phyloP scores from a whole-genome alignment of 1,140 invertebrate species.

The Eriosoma lanigerum region DNA sequence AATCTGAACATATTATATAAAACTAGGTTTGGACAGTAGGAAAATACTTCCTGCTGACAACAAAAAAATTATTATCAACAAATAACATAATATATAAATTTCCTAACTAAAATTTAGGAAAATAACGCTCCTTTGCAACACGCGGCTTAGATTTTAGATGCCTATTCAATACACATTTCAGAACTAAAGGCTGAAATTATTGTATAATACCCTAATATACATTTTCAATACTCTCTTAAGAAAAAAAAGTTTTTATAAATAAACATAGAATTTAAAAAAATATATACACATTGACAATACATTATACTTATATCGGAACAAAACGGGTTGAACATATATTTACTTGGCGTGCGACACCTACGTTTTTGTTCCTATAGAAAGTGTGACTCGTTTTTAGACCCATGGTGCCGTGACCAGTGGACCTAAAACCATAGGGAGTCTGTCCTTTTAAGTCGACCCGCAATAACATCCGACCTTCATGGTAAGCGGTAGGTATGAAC shows the following conservation, averaged over 20 bases:
- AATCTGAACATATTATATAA: background rate
- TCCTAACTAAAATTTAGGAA: no score
- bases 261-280: background rate
- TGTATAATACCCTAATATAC: no score
- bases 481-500: background rate
- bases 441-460: background rate
- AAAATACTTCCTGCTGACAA: background rate
- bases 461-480: background rate
- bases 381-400: conserved; percentile 22
- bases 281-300: background rate
- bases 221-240: no score
- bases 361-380: conserved; percentile 36
- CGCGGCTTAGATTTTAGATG: no score
- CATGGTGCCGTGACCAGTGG: conserved; percentile 16
- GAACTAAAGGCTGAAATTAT: no score
- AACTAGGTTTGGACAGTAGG: conserved; percentile 14
- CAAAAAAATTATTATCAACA: background rate
- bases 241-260: no score
- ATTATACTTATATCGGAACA: background rate
- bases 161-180: background rate
- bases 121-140: background rate
- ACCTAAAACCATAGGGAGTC: conserved; percentile 29
- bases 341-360: conserved; percentile 40
- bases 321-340: background rate
- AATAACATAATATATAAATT: background rate